phyloP scores from a whole-genome alignment of 2,888 invertebrate species.

The Acanthosepion esculentum region DNA sequence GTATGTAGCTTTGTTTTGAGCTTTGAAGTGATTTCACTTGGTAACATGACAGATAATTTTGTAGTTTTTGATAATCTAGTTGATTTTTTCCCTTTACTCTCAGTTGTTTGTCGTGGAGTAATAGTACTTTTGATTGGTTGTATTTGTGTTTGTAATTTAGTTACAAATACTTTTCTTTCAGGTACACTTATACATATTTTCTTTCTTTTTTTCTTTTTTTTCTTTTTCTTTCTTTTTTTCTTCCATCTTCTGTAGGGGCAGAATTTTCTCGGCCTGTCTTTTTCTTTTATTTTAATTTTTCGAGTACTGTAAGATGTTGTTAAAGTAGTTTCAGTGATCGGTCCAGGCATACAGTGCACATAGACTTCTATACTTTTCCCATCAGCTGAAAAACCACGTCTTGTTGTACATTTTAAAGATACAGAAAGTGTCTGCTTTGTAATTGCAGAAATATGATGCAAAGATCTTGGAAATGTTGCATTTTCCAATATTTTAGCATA shows the following conservation, averaged over 20 bases:
- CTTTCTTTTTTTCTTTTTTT: background rate
- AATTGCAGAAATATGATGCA: background rate
- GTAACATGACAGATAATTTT: background rate
- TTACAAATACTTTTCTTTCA: background rate
- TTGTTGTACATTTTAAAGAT: constrained; percentile 41
- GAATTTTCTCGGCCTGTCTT: background rate
- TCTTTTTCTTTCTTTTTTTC: background rate
- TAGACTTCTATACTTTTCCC: constrained; percentile 42
- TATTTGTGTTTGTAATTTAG: background rate
- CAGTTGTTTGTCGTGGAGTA: background rate
- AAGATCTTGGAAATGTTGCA: background rate
- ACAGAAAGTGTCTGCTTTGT: constrained; percentile 2
- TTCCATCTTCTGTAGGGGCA: constrained; percentile 17
- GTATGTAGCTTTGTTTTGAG: background rate
- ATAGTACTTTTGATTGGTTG: background rate
- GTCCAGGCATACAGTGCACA: constrained; percentile 42
- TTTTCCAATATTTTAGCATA: constrained; percentile 34
- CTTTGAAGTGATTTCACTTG: background rate
- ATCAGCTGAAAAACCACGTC: constrained; percentile 40
- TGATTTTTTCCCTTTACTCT: background rate
- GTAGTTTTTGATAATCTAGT: background rate
- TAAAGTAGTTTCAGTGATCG: background rate
- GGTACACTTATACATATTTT: background rate
- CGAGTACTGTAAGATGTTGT: constrained; percentile 17
- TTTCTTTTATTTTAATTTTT: background rate